Percentiles rank a stretch among this genome's conserved stretches.
Evolutionary conservation across 2,797 vertebrate genomes (phyloP).

Genomic region (Argentina silus): DNA sequence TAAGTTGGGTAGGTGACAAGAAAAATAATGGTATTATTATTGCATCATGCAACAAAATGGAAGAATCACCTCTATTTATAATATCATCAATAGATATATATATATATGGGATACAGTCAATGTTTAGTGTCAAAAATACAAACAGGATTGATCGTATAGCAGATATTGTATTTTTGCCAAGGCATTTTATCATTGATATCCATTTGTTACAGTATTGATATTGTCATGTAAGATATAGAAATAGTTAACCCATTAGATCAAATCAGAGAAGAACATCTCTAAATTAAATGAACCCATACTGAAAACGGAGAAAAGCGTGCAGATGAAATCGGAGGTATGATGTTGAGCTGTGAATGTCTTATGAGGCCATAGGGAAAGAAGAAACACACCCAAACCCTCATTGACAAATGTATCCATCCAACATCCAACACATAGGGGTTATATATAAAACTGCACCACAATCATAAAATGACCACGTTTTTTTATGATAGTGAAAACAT

Average conservation of each 20-base stretch:
- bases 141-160: background rate
- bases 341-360: slow-evolving; percentile 11
- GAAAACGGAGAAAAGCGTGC: background rate
- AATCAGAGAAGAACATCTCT: background rate
- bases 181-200: slow-evolving; percentile 1
- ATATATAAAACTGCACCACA: background rate
- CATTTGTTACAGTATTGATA: background rate
- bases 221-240: background rate
- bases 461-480: no score
- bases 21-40: slow-evolving; percentile 57
- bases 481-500: no score
- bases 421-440: background rate
- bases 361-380: slow-evolving; percentile 6
- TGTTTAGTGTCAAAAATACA: background rate
- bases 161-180: background rate
- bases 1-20: background rate
- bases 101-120: slow-evolving; percentile 20
- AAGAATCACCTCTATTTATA: slow-evolving; percentile 59
- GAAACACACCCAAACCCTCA: background rate
- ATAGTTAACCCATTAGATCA: background rate
- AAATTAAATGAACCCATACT: background rate
- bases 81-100: slow-evolving; percentile 26
- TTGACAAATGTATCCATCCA: background rate
- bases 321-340: slow-evolving; percentile 14
- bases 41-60: slow-evolving; percentile 75